phyloP scores from a whole-genome alignment of 2,113 vertebrate species.

The Xiphorhynchus elegans region DNA sequence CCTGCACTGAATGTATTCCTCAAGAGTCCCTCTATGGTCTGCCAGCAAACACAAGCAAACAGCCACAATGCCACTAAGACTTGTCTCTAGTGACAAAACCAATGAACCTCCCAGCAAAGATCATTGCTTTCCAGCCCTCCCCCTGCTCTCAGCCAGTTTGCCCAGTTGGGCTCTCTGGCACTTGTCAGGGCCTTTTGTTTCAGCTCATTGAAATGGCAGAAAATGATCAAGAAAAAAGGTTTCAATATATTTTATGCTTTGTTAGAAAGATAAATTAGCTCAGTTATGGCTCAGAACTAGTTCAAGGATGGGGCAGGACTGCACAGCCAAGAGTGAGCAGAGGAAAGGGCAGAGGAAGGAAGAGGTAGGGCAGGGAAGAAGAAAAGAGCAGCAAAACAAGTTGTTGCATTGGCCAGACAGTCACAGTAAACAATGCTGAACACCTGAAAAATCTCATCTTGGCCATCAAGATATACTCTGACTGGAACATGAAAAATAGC shows the following conservation, averaged over 20 bases:
- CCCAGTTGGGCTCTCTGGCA: not conserved
- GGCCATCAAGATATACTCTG: not conserved
- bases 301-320: not conserved
- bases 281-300: not conserved
- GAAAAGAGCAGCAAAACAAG: not conserved
- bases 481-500: not conserved
- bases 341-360: not conserved
- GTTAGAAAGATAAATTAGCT: not conserved
- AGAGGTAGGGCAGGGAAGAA: not conserved
- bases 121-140: not conserved
- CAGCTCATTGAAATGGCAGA: not conserved
- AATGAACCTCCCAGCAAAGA: not conserved
- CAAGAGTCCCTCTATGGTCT: not conserved
- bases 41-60: not conserved
- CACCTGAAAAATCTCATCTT: not conserved
- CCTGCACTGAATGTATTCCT: not conserved
- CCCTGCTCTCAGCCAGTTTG: not conserved
- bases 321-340: not conserved
- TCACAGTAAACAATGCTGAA: accelerated
- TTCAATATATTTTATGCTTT: not conserved
- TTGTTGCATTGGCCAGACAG: not conserved
- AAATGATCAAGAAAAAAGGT: not conserved
- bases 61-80: accelerated
- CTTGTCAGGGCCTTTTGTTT: not conserved
- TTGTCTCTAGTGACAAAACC: not conserved